Base-by-base conservation (phyloP, 2,888 invertebrate genomes). In the Drosophila anceps region DNA sequence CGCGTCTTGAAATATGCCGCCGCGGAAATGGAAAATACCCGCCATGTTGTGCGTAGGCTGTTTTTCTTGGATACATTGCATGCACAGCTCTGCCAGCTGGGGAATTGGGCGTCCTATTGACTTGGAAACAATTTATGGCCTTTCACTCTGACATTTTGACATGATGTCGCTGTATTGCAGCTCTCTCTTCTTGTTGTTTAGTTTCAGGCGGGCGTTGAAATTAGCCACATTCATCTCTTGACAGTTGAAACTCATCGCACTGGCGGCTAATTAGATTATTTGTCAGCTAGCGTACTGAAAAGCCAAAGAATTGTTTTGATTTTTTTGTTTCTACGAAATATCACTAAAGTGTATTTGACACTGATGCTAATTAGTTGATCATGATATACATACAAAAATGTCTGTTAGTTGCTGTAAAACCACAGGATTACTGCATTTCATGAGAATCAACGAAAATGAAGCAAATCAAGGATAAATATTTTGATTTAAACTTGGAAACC, bases 221-320 rank as follows among this genome's bases (percentile, higher is more conserved):
- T 84, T 73, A 76, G 68, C 59, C 73, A 78, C 73, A 73, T 78
- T 77, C 86, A 65, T 71, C 79, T 79, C 85, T 82, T 91, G 91
- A 91, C 81, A 90, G 83, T 80, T 70, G 80, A 90, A 90, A 88
- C 90, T 92, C 92, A 91, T 90, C 91, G 84, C 80, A 61, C 84
- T 83, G 79, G 79, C 88, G 81, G 84, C 90, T 91, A 91, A 91
- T 91, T 92, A 90, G 91, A 91, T 88, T 90, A 91, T 92, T 91
- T 90, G 91, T 91, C 91, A 90, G 82, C 66, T 75, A 68, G 76
- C 6, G 68, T 79, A 72, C 66, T 61, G 76, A 69, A 67, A 65
- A 64, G 51, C 43, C 48, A 58, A 64, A 48, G 55, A 39, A 33
- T 33, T 12, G 37, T 35, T 59, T 54, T 48, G 24, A n/a, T n/a